Conservation (phyloP, 1,140 invertebrate species). For the Ips nitidus region DNA sequence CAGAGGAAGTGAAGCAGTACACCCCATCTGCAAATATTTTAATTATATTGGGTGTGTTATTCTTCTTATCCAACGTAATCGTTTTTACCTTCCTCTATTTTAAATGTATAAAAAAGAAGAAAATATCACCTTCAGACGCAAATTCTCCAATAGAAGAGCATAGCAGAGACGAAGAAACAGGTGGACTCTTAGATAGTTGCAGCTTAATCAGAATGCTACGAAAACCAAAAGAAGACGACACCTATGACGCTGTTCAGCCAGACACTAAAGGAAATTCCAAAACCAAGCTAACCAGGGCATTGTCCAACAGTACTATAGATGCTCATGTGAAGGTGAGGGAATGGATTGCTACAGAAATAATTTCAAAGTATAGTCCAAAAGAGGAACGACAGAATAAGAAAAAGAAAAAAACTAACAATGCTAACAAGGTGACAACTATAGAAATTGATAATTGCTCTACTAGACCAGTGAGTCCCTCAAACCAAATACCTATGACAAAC, state of each 20-base stretch:
- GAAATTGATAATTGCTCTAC: slow-evolving; percentile 51
- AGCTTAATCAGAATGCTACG: slow-evolving; percentile 60
- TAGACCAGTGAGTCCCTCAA: slow-evolving; percentile 54
- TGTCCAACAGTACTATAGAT: slow-evolving; percentile 78
- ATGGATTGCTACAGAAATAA: slow-evolving; percentile 78
- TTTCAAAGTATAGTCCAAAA: slow-evolving; percentile 68
- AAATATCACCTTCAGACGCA: slow-evolving; percentile 53
- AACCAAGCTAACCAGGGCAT: slow-evolving; percentile 67
- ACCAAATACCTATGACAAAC: slow-evolving; percentile 6
- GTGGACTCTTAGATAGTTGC: slow-evolving; percentile 51
- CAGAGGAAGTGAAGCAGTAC: slow-evolving; percentile 48
- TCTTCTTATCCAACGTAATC: slow-evolving; percentile 80
- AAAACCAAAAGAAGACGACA: slow-evolving; percentile 57
- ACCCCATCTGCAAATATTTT: slow-evolving; percentile 37
- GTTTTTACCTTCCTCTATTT: slow-evolving; percentile 77
- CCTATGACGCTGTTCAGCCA: slow-evolving; percentile 58
- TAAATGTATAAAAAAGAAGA: slow-evolving; percentile 57
- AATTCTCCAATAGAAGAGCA: slow-evolving; percentile 57
- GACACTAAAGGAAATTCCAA: slow-evolving; percentile 63
- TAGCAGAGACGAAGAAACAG: slow-evolving; percentile 40
- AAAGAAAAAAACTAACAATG: slow-evolving; percentile 4
- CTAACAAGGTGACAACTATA: slow-evolving; percentile 15
- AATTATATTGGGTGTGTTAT: slow-evolving; percentile 52
- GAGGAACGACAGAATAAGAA: slow-evolving; percentile 47
- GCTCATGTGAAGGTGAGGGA: slow-evolving; percentile 81